Base-by-base conservation (phyloP, 2,113 vertebrate species). In the Piprites chloris region DNA sequence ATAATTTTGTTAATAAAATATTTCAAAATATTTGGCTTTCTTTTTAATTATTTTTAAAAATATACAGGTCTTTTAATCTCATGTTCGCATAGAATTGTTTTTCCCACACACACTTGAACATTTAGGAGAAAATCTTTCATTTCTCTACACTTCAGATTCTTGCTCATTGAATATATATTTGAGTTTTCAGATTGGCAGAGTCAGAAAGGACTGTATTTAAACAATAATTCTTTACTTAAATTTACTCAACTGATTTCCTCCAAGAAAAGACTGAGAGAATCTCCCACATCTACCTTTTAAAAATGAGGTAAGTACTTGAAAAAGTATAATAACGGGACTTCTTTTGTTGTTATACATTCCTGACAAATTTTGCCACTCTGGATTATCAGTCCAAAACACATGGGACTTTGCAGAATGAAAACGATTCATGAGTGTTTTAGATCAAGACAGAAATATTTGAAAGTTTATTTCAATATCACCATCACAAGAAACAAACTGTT, bases 311-410 rank as follows among this genome's bases (percentile, higher is more conserved):
- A 84, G 14, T 30, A 77, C 19, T 61, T 89, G 24, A 66, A 65
- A 50, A 71, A 66, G 32, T 53, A 26, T 44, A 82, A 50, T 1
- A 89, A 78, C 0, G 2, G 63, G 17, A 46, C 5, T 5, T 4
- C 23, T 44, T 46, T 65, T 3, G 2, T 24, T 66, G 15, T 62
- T 89, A 49, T 3, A 39, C 2, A 58, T 61, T 58, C 14, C 37
- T 52, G 30, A 59, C 26, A 68, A 61, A 52, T 69, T 78, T 33
- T 88, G 42, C 32, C 80, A 33, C 32, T 53, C 5, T 32, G 41
- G 21, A 47, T 76, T 50, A 79, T 32, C 17, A 47, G 14, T 33
- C 27, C 65, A 65, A 4, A 35, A 73, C 8, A 44, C 0, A 0
- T 2, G 52, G 26, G 32, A 72, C 62, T 90, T 65, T 84, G 32